These are phyloP conservation scores for Turdus rufiventris DNA, from an alignment of 2,113 vertebrate species.

Conservation along the genomic window DNA sequence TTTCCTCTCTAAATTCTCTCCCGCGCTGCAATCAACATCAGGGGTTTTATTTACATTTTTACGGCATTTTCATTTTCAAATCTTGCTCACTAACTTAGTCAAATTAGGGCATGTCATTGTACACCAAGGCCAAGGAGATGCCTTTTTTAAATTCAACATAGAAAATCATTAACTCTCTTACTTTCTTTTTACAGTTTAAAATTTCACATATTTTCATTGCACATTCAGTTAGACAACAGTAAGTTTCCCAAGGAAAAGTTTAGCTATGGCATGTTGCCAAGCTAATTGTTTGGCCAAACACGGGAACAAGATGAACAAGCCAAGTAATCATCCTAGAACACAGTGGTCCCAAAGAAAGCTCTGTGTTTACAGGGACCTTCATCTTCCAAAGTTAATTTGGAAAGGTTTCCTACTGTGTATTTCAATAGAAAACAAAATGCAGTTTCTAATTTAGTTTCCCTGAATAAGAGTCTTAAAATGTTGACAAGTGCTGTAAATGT, in stretches of 20 bases:
- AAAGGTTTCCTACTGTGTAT: not conserved
- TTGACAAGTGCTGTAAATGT: not conserved
- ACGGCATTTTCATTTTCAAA: not conserved
- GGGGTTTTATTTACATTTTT: not conserved
- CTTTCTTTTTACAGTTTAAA: not conserved
- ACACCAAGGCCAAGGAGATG: not conserved
- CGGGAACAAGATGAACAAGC: slow-evolving; percentile 4
- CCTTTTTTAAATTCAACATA: not conserved
- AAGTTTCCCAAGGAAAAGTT: not conserved
- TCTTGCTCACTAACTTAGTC: not conserved
- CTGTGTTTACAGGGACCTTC: slow-evolving; percentile 21
- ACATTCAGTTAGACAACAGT: not conserved
- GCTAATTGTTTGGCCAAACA: not conserved
- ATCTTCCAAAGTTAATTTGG: slow-evolving; percentile 28
- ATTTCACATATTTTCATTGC: not conserved
- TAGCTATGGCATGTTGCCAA: not conserved
- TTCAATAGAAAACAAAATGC: not conserved
- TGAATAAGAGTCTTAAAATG: not conserved
- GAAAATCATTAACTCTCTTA: not conserved
- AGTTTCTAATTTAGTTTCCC: not conserved
- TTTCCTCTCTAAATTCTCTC: not conserved
- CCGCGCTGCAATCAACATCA: not conserved
- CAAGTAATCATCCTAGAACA: slow-evolving; percentile 30
- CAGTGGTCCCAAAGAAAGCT: not conserved
- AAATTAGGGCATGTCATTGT: not conserved